Base-by-base conservation (phyloP, 1,140 invertebrate species). In the Aleiodes sp. region DNA sequence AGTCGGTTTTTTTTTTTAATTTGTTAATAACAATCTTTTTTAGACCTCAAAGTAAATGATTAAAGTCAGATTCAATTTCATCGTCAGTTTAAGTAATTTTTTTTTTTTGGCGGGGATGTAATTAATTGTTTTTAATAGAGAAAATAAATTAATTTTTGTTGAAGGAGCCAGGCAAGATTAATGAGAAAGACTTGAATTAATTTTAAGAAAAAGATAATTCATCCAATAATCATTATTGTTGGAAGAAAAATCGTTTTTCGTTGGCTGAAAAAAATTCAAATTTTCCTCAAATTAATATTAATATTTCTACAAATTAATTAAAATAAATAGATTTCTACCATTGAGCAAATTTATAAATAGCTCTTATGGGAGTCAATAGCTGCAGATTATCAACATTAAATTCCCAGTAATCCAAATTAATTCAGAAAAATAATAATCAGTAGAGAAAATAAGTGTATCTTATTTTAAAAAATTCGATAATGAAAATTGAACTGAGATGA, bases 151-250 rank as follows among this genome's bases (percentile, higher is more conserved):
- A 52, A 7, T 16, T 52, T 43, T 16, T 16, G 19, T 43, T 52
- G 19, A 52, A 52, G 46, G 46, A 24, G 46, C 46, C 46, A 52
- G 46, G 46, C 46, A 52, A 52, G 46, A 52, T 52, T 52, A n/a
- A n/a, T n/a, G n/a, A n/a, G n/a, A n/a, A n/a, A n/a, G n/a, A n/a
- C n/a, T n/a, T n/a, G n/a, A n/a, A n/a, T n/a, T n/a, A n/a, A n/a
- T n/a, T n/a, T n/a, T n/a, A n/a, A n/a, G n/a, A n/a, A n/a, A n/a
- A n/a, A n/a, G n/a, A 35, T 35, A 10, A 35, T 35, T 35, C 4
- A 35, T 35, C 31, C 10, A 6, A 35, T 35, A 4, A 35, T 4
- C 31, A 35, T 6, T 6, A 35, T 35, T 35, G 4, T 35, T 35
- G 31, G 10, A 6, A 35, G 10, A 35, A 35, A 35, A 35, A 35